Conservation (phyloP, 2,113 vertebrate genomes). For the Alethe diademata region DNA sequence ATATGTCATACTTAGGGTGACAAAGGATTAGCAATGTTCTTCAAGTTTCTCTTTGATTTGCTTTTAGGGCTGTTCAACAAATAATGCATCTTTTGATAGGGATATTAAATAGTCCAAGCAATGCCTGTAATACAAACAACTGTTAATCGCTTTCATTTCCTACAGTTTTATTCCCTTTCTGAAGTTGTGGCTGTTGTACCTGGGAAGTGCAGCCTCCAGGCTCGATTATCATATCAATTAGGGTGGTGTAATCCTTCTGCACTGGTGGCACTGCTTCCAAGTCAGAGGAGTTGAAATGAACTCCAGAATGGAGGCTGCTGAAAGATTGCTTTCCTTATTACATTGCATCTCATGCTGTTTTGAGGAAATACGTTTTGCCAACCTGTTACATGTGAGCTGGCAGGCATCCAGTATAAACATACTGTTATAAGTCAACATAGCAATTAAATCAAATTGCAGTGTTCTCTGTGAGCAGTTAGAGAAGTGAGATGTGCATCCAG, state of each 20-base stretch:
- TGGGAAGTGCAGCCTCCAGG: conserved; percentile 31
- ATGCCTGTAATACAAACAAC: neutral
- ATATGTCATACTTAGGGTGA: neutral
- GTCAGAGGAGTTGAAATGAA: neutral
- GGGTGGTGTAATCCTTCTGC: neutral
- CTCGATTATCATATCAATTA: conserved; percentile 42
- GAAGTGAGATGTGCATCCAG: conserved; percentile 23
- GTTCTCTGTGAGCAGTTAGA: conserved; percentile 28
- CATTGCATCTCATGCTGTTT: conserved; percentile 3
- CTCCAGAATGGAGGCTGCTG: neutral
- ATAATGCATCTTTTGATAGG: conserved; percentile 28
- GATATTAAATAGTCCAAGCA: conserved; percentile 38
- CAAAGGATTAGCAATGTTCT: conserved; percentile 16
- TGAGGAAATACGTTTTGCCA: conserved; percentile 30
- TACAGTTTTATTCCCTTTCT: neutral
- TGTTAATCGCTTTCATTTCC: conserved; percentile 38
- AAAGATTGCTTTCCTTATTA: conserved; percentile 23
- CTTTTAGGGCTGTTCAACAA: conserved; percentile 18
- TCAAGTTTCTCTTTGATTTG: conserved; percentile 28
- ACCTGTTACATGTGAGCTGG: conserved; percentile 56
- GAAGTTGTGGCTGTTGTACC: conserved; percentile 20
- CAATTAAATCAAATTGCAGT: conserved; percentile 61
- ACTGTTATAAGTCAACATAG: conserved; percentile 58
- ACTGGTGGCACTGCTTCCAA: neutral
- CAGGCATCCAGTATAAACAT: conserved; percentile 50